Evolutionary conservation across 2,888 invertebrate genomes (phyloP).

Genomic region (Nomada flava): DNA sequence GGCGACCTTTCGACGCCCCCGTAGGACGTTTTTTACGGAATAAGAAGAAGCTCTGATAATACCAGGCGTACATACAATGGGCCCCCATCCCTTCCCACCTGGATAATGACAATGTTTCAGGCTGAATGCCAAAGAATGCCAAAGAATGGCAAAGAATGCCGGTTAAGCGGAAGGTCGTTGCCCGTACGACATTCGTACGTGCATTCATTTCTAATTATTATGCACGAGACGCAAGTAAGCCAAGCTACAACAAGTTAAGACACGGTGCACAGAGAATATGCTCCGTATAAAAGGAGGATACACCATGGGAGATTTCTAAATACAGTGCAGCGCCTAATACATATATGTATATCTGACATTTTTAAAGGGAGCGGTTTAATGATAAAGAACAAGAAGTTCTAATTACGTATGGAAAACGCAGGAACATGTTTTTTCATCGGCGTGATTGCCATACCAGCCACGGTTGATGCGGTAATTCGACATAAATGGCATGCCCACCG

Average conservation of each 20-base stretch:
- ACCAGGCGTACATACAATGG: constrained; percentile 47
- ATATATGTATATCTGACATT: not conserved
- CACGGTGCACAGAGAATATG: constrained; percentile 58
- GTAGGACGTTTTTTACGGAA: constrained; percentile 42
- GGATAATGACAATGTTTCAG: constrained; percentile 68
- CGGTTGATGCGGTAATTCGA: constrained; percentile 48
- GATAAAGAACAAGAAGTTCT: not conserved
- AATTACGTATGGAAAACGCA: constrained; percentile 20
- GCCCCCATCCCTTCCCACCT: not conserved
- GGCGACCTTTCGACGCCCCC: constrained; percentile 62
- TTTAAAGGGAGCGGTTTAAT: not conserved
- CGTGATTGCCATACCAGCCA: constrained; percentile 27
- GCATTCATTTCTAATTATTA: constrained; percentile 61
- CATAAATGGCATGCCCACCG: constrained; percentile 39
- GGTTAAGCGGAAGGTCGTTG: constrained; percentile 61
- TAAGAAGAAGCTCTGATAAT: constrained; percentile 42
- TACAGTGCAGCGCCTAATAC: not conserved
- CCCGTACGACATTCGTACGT: constrained; percentile 64
- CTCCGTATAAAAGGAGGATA: constrained; percentile 35
- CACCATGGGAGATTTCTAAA: not conserved
- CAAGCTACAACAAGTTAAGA: constrained; percentile 48
- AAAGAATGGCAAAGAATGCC: constrained; percentile 56
- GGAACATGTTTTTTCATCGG: constrained; percentile 25
- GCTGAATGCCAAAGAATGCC: constrained; percentile 65
- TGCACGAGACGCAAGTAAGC: constrained; percentile 66